A percentile compares a stretch with the other conserved stretches of the same genome.
Conservation (phyloP, 2,888 invertebrate genomes). For the Hyalella azteca region DNA sequence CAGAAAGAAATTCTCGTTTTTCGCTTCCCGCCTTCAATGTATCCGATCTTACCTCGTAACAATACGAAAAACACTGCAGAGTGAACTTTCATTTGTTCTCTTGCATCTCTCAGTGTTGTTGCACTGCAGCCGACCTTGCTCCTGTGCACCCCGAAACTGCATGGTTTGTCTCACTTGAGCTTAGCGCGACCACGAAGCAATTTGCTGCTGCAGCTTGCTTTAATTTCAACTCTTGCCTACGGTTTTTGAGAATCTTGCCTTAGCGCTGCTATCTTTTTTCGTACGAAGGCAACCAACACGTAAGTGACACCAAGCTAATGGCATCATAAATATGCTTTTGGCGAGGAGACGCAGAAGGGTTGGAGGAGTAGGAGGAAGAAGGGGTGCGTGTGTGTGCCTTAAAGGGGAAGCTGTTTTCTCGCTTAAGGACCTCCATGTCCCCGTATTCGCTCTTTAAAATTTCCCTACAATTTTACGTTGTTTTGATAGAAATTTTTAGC, state of each 20-base stretch:
- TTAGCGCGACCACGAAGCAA: too few species aligned
- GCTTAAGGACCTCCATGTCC: constrained; percentile 6
- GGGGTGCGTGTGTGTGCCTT: constrained; percentile 2
- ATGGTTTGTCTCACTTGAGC: too few species aligned
- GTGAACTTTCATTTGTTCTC: too few species aligned
- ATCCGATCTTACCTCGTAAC: too few species aligned
- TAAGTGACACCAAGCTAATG: constrained; percentile 35
- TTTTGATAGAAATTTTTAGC: constrained; percentile 23
- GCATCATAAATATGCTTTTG: constrained; percentile 37
- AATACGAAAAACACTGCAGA: too few species aligned
- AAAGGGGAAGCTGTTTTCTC: constrained; percentile 34
- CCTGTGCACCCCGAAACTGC: too few species aligned
- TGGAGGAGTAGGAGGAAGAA: neutral
- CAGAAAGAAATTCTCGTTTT: neutral
- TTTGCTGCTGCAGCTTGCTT: too few species aligned
- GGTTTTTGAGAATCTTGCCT: constrained; percentile 11
- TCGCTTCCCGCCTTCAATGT: neutral
- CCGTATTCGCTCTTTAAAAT: constrained; percentile 21
- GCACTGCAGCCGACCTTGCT: too few species aligned
- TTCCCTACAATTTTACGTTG: neutral
- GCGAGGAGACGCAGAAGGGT: constrained; percentile 2
- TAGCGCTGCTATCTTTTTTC: constrained; percentile 27
- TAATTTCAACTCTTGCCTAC: neutral
- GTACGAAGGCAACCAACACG: constrained; percentile 21
- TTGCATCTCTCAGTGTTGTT: too few species aligned